Base-by-base conservation (phyloP, 2,797 vertebrate genomes). In the Chiroxiphia lanceolata region DNA sequence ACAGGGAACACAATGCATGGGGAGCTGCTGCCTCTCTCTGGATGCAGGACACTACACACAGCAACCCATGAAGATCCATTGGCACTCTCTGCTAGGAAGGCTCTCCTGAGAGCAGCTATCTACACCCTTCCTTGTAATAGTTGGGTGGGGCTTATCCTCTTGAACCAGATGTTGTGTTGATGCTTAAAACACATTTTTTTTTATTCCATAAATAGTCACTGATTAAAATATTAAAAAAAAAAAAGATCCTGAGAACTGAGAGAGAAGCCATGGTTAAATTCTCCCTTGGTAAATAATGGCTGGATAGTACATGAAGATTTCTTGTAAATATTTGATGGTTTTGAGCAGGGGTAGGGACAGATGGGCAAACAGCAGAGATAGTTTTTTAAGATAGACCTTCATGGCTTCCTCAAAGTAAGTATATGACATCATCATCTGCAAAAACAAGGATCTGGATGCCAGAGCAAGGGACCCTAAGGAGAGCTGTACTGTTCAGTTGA, bases 11-110 rank as follows among this genome's bases (percentile, higher is more conserved):
- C 0, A 0, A 93, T 75, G 57, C 48, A 64, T 0, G 5, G 69
- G 57, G 53, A 92, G 45, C 68, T 95, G 87, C 87, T 95, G 87
- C 87, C 91, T 96, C 95, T 96, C 87, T 78, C 91, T 90, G 82
- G 60, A 83, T 75, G 17, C 63, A 87, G 79, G 69, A 83, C 68
- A 80, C 11, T 18, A 2, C 61, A 77, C 71, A 86, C 27, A 51
- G 6, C 20, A 74, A 34, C 15, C 27, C 14, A 0, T 40, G 29
- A 57, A 60, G 29, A 53, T 22, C 51, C 18, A 29, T 34, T 34
- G 64, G 14, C 31, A 36, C 15, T 29, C 18, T 47, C 40, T 88
- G 34, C n/a, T 42, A 21, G 40, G 8, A 71, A 81, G 36, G 12
- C 1, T 36, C 6, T 60, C 23, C 40, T 15, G 36, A 44, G 79